These are phyloP conservation scores for Temnothorax nylanderi DNA, from an alignment of 1,140 invertebrate species.

Conservation along the genomic window DNA sequence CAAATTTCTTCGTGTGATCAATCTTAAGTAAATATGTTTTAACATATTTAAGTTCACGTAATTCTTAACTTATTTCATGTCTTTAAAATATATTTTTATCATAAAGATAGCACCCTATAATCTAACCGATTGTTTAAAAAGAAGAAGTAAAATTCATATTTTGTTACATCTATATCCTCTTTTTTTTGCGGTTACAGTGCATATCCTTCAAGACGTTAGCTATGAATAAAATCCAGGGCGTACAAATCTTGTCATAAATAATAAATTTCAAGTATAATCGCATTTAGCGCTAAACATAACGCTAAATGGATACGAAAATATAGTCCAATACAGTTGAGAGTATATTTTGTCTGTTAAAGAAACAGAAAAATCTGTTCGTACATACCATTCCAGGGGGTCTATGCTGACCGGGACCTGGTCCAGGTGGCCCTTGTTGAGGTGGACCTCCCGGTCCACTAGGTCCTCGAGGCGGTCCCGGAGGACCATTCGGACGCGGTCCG, in stretches of 20 bases:
- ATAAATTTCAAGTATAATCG: constrained; percentile 10
- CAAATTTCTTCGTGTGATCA: background rate
- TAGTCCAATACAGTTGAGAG: too few species aligned
- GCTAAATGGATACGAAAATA: background rate
- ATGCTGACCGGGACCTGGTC: constrained; percentile 88
- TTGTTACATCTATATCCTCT: background rate
- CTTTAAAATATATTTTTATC: background rate
- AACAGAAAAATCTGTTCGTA: constrained; percentile 5
- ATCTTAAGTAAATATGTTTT: background rate
- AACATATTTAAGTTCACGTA: constrained; percentile 12
- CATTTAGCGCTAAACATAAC: background rate
- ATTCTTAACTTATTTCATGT: background rate
- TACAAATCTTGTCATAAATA: background rate
- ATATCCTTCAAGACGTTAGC: background rate
- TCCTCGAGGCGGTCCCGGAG: constrained; percentile 85
- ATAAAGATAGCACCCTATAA: background rate
- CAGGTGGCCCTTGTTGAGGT: constrained; percentile 86
- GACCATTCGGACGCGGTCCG: constrained; percentile 87
- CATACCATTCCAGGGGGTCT: constrained; percentile 90
- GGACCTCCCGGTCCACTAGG: constrained; percentile 85
- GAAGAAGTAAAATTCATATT: background rate
- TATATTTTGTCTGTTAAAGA: background rate
- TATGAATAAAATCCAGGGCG: background rate
- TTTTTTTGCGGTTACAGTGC: background rate
- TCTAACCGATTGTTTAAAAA: background rate